Conservation (phyloP, 2,888 invertebrate species). For the Mythimna loreyi region DNA sequence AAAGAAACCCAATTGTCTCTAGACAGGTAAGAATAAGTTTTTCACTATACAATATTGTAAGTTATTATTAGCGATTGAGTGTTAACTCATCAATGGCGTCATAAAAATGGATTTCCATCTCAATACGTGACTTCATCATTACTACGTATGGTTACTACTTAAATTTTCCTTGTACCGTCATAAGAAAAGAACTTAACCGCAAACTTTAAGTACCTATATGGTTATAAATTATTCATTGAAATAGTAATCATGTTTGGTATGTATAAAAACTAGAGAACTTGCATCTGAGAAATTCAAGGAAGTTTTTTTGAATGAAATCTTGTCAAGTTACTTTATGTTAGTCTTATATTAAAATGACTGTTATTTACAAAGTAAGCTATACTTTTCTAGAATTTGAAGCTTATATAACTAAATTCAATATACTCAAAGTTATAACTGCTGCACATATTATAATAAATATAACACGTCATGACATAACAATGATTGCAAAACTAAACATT, state of each 20-base stretch:
- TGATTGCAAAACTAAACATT: conserved; percentile 64
- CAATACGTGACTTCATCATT: conserved; percentile 43
- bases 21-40: background rate
- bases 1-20: background rate
- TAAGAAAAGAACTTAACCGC: conserved; percentile 22
- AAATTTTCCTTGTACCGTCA: conserved; percentile 38
- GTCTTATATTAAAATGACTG: background rate
- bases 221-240: background rate
- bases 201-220: background rate
- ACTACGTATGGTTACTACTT: conserved; percentile 24
- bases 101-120: conserved; percentile 39
- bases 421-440: conserved; percentile 19
- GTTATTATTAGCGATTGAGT: conserved; percentile 38
- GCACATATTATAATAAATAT: conserved; percentile 52
- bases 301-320: background rate
- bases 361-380: background rate
- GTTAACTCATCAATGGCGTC: conserved; percentile 43
- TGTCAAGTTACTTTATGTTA: too few species aligned
- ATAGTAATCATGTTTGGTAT: conserved; percentile 7
- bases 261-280: background rate
- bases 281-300: background rate
- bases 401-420: conserved; percentile 30
- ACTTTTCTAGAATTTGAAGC: conserved; percentile 15
- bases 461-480: conserved; percentile 61
- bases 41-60: background rate